Evolutionary conservation across 2,888 invertebrate genomes (phyloP).

Genomic region (Ophioninae sp.): DNA sequence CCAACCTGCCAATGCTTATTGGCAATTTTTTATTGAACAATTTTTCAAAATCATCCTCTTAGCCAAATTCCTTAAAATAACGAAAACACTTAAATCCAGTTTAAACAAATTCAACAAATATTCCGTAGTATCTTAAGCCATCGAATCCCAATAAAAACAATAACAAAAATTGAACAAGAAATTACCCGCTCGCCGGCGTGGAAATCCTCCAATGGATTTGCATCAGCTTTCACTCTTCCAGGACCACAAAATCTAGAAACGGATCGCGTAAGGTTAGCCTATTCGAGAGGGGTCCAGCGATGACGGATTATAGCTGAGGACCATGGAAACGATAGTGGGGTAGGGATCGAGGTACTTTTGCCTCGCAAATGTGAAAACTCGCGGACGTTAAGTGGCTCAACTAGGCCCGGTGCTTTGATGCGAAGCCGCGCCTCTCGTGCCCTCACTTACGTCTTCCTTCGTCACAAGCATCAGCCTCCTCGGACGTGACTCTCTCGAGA

Average conservation of each 20-base stretch:
- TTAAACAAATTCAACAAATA: no score
- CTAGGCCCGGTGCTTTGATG: conserved; percentile 79
- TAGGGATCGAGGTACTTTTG: conserved; percentile 73
- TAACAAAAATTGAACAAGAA: no score
- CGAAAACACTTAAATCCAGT: no score
- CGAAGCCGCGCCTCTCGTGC: conserved; percentile 68
- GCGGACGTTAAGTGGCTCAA: conserved; percentile 80
- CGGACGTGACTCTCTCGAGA: conserved; percentile 55
- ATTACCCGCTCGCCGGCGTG: no score
- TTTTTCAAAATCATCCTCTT: not conserved
- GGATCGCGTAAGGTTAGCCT: not conserved
- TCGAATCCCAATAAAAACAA: no score
- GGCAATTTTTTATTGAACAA: no score
- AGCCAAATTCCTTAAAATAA: no score
- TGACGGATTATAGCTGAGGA: conserved; percentile 29
- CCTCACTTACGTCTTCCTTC: conserved; percentile 47
- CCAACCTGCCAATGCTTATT: no score
- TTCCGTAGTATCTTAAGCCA: no score
- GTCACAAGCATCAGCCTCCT: conserved; percentile 49
- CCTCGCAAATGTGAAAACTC: conserved; percentile 81
- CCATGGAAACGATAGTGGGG: conserved; percentile 28
- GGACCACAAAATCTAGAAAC: not conserved
- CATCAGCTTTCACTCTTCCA: no score
- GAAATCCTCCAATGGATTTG: no score
- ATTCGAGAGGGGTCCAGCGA: conserved; percentile 12